Evolutionary conservation across 2,888 invertebrate genomes (phyloP).

Genomic region (Cetonia aurata): DNA sequence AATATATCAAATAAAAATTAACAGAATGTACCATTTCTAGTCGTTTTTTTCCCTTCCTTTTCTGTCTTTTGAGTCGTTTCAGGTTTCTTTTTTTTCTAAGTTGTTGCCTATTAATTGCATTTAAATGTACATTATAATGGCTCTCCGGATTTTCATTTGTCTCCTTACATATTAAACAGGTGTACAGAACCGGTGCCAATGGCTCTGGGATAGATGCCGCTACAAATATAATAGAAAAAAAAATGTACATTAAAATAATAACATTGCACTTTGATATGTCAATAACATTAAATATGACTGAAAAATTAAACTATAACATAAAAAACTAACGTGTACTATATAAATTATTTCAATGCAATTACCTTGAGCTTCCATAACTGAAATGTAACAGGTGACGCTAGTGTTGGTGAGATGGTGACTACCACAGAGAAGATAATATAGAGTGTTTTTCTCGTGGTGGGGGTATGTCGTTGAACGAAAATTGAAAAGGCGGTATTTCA

Average conservation of each 20-base stretch:
- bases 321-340: not conserved
- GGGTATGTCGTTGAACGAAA: no score
- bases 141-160: slow-evolving; percentile 4
- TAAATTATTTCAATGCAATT: slow-evolving; percentile 9
- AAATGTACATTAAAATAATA: slow-evolving; percentile 1
- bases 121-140: not conserved
- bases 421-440: no score
- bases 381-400: no score
- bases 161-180: slow-evolving; percentile 7
- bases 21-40: no score
- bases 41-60: not conserved
- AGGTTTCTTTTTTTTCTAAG: not conserved
- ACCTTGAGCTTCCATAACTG: no score
- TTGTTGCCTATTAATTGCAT: not conserved
- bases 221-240: not conserved
- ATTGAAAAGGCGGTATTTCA: no score
- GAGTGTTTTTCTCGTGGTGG: no score
- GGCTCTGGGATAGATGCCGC: slow-evolving; percentile 2
- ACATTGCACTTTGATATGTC: not conserved
- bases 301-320: not conserved
- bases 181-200: not conserved
- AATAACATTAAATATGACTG: slow-evolving; percentile 6
- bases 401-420: no score
- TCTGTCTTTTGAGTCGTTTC: not conserved
- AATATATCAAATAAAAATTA: no score